Base-by-base conservation (phyloP, 1,140 invertebrate genomes). In the Drosophila navojoa region DNA sequence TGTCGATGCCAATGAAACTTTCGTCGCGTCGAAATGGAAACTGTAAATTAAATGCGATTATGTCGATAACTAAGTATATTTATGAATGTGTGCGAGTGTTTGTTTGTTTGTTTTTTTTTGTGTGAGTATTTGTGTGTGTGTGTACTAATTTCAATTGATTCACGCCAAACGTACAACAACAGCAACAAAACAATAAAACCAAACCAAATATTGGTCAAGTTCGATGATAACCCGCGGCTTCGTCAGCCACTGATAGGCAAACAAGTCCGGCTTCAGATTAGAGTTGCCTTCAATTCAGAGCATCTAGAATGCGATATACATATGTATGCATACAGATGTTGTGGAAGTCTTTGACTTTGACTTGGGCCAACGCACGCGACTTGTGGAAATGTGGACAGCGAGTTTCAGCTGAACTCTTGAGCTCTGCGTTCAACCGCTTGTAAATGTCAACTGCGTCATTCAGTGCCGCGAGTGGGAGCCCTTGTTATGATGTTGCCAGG, bases 141-240 rank as follows among this genome's bases (percentile, higher is more conserved):
- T 69, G 32, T 69, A 70, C 66, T 81, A 81, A 70, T 81, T 82
- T 81, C 54, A 76, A 82, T 86, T 82, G 81, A 87, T 74, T 87
- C 82, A 82, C 71, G 13, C 53, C 32, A 53, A 59, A 50, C 19
- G 42, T 38, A 38, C 19, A 22, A 22, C 19, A 47, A 58, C 25
- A 59, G 35, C 42, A 62, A 38, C 10, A 38, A 38, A 38, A 38
- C 32, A 38, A 38, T 22, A 9, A 52, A 52, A 57, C 47, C 42
- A 60, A 73, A 58, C 6, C 29, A 54, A 74, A 71, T 89, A 81
- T 82, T 79, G 73, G 79, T 76, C 84, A 73, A 73, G 42, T 59
- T 38, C 45, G 29, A 3, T 61, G 81, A 86, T 87, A 86, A 86
- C 81, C 81, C 66, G 44, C 60, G 44, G 42, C 64, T 81, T 76